Evolutionary conservation across 2,797 vertebrate species (phyloP).

Genomic region (Megaceryle alcyon): DNA sequence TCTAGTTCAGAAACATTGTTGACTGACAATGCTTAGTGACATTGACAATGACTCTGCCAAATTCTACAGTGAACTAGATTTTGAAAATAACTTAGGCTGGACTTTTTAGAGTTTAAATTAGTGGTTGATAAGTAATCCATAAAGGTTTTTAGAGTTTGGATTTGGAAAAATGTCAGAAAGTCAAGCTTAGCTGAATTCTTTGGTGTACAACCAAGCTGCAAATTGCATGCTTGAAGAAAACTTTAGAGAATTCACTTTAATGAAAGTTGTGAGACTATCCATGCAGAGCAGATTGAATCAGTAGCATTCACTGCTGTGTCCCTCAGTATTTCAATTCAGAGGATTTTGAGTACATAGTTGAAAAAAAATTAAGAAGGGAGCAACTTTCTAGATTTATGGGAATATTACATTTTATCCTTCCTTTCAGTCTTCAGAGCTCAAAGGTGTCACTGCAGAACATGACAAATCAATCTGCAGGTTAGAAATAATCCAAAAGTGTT

Average conservation of each 20-base stretch:
- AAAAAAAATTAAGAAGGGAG: not conserved
- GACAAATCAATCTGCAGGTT: constrained; percentile 20
- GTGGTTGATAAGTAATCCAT: not conserved
- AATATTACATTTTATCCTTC: constrained; percentile 26
- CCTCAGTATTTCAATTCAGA: not conserved
- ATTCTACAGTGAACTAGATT: not conserved
- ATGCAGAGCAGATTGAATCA: constrained; percentile 5
- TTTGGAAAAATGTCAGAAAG: not conserved
- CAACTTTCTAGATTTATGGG: constrained; percentile 8
- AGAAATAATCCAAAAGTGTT: not conserved
- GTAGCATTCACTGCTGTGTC: not conserved
- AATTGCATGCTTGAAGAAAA: not conserved
- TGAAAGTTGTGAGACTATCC: not conserved
- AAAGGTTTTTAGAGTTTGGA: not conserved
- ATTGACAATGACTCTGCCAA: not conserved
- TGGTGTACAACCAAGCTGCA: not conserved
- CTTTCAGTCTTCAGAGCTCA: constrained; percentile 2
- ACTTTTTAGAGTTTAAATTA: not conserved
- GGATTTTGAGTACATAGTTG: not conserved
- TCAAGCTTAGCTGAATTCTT: not conserved
- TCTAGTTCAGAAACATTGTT: not conserved
- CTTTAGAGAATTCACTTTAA: not conserved
- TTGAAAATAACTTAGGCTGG: not conserved
- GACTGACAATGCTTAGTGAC: not conserved
- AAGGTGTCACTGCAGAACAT: not conserved